A percentile compares a stretch with the other conserved stretches of the same genome.
These are phyloP conservation scores for Notodonta dromedarius DNA, from an alignment of 2,888 invertebrate genomes.

Conservation along the genomic window DNA sequence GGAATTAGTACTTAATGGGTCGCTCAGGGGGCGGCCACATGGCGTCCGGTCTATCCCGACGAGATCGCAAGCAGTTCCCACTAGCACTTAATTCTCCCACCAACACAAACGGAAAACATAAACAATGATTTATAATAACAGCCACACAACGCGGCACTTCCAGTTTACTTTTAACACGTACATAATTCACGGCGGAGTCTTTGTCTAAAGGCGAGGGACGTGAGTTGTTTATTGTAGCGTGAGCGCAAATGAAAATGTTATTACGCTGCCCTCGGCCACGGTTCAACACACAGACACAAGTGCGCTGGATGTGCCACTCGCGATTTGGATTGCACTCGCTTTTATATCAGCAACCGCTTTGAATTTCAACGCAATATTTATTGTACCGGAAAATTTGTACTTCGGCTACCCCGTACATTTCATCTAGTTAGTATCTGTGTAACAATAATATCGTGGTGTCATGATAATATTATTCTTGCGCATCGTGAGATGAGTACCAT, in stretches of 20 bases:
- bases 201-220: constrained; percentile 82
- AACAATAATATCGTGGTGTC: too few species aligned
- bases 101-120: constrained; percentile 84
- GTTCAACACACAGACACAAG: constrained; percentile 51
- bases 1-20: constrained; percentile 48
- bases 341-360: neutral
- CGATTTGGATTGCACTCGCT: constrained; percentile 3
- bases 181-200: constrained; percentile 82
- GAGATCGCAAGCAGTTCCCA: constrained; percentile 74
- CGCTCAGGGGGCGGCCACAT: constrained; percentile 54
- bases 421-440: too few species aligned
- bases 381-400: neutral
- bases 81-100: constrained; percentile 79
- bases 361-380: constrained; percentile 1
- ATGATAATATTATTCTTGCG: too few species aligned
- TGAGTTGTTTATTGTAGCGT: constrained; percentile 84
- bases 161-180: constrained; percentile 85
- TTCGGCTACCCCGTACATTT: too few species aligned
- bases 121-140: constrained; percentile 85
- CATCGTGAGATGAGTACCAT: too few species aligned
- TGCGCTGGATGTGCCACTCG: constrained; percentile 45
- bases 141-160: constrained; percentile 82
- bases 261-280: constrained; percentile 71
- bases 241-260: constrained; percentile 83
- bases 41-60: constrained; percentile 59